Evolutionary conservation across 1,140 invertebrate species (phyloP).

Genomic region (Drosophila pseudoobscura): DNA sequence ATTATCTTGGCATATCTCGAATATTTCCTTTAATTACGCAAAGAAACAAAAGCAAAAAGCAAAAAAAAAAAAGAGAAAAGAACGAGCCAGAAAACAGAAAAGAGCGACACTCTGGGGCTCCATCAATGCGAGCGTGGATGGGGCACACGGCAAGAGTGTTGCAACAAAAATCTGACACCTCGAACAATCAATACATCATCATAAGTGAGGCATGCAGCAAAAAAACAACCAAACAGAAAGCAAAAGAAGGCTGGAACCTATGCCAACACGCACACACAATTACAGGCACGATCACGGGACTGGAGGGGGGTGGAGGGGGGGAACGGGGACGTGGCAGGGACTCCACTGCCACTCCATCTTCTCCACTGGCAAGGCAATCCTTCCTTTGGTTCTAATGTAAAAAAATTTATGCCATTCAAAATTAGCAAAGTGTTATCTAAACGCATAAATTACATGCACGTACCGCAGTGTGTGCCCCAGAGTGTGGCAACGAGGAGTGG

Average conservation of each 20-base stretch:
- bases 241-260: slow-evolving; percentile 11
- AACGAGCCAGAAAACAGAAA: too few species aligned
- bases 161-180: slow-evolving; percentile 78
- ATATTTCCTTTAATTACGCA: slow-evolving; percentile 81
- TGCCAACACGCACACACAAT: slow-evolving; percentile 73
- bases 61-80: neutral
- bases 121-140: neutral
- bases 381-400: slow-evolving; percentile 42
- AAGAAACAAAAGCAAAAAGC: slow-evolving; percentile 14
- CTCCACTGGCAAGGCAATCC: slow-evolving; percentile 3
- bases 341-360: slow-evolving; percentile 28
- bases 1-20: slow-evolving; percentile 81
- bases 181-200: slow-evolving; percentile 81
- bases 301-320: neutral
- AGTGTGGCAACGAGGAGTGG: slow-evolving; percentile 18
- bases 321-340: neutral
- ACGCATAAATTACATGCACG: slow-evolving; percentile 82
- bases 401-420: slow-evolving; percentile 82
- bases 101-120: slow-evolving; percentile 1
- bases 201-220: slow-evolving; percentile 72
- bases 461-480: slow-evolving; percentile 52
- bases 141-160: slow-evolving; percentile 6
- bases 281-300: slow-evolving; percentile 60
- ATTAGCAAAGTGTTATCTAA: slow-evolving; percentile 82
- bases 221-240: slow-evolving; percentile 17